Evolutionary conservation across 64 coral and sea anemone genomes (phyloP), one percentile per base, ranked within the genome.

Genomic region (Astreopora myriophthalma): DNA sequence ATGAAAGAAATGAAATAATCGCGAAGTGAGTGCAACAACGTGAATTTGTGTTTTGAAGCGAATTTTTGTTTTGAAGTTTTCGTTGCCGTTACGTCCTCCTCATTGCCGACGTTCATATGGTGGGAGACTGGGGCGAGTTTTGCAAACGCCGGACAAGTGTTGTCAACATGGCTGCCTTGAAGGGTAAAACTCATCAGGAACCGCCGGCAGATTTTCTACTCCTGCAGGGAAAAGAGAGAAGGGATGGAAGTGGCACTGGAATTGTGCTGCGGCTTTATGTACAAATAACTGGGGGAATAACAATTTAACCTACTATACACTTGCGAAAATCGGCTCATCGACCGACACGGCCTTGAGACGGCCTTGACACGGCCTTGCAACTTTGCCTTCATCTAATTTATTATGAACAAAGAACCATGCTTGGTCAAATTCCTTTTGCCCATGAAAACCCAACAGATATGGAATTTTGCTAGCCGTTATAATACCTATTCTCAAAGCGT

Each of bases 391-490:
- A 82, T 82, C 78, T 25, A 82, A 16, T 40, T 82, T 82, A 61
- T 82, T 82, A 60, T 82, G 80, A 66, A 85, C 30, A 28, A 55
- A 68, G 64, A 65, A 85, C 78, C 78, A 82, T 60, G 78, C 23
- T 29, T 82, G 78, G 32, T 82, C 48, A 60, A 82, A 82, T n/a
- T 82, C 48, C 35, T 82, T 82, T 28, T 82, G 78, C 12, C 78
- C 78, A 62, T 23, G 48, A 82, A 82, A 82, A 14, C 78, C 78
- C 49, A 82, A 34, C 48, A 82, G 62, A 23, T 40, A 49, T 61
- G 78, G 78, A 32, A 82, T 58, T 35, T 82, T 82, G 48, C 78
- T 82, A 30, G 48, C 78, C 25, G 78, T 82, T 82, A 82, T 60
- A 28, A 60, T 82, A 25, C 78, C 78, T 31, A 61, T 51, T 24